Evolutionary conservation across 1,140 invertebrate genomes (phyloP), one percentile per base, ranked within the genome.

Genomic region (Papilio aristodemus): DNA sequence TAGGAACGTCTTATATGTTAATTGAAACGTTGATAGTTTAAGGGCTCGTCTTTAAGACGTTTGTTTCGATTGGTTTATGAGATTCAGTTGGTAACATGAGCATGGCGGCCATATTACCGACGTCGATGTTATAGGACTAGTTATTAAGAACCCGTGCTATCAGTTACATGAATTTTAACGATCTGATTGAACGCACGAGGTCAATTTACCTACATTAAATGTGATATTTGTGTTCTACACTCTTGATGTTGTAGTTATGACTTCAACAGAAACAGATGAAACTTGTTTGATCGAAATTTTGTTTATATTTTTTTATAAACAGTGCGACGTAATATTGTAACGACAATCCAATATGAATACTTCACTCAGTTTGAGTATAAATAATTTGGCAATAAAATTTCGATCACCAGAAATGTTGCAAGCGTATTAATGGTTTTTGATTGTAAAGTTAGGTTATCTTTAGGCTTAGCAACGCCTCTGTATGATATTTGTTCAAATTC

Each of bases 1-100:
- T 84, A 77, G 70, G 77, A 81, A 85, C 84, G 80, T 86, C 88
- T 87, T 85, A 88, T 90, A 87, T 90, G 85, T 81, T 90, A 87
- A 90, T 90, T 87, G 86, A 88, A 90, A 87, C 86, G 84, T 39
- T 10, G 3, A 4, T 88, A 87, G 87, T 85, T 86, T 84, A 85
- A 85, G 79, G 78, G 81, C 81, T 84, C 70, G 81, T 76, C 81
- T 86, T 83, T 78, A 74, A 81, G 76, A 72, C 70, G 78, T 83
- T 85, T 79, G 77, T 89, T 87, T 87, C 83, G 78, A 77, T 70
- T 78, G 77, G 76, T 87, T 83, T 86, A 85, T 68, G 79, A 71
- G 78, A 78, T 81, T 75, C 69, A 72, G 78, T 81, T 79, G 46
- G 75, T 76, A 80, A 80, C 77, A 71, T 72, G 75, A 79, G 73